Evolutionary conservation across 1,140 invertebrate genomes (phyloP), one percentile per base, ranked within the genome.

Genomic region (Calycopis cecrops): DNA sequence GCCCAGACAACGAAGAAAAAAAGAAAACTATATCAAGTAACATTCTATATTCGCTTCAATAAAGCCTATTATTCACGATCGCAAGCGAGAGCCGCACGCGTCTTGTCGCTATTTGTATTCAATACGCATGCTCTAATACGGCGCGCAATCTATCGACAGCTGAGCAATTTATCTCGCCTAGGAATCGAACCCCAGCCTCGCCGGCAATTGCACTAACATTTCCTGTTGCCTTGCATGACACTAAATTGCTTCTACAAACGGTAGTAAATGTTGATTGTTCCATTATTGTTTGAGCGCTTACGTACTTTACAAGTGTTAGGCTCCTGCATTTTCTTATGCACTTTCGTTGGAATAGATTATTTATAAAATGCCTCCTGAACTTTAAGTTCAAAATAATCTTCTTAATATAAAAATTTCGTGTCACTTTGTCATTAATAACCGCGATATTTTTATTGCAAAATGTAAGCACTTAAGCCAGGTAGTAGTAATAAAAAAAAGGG

Each of bases 221-320:
- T 76, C 74, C 73, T 75, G 65, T 71, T 77, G 62, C 62, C 67
- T 76, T 69, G 64, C 71, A 69, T 73, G 77, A 78, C 73, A 75
- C 73, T 68, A 77, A 79, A 83, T 83, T 80, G 78, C 78, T 83
- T 73, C 78, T 72, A 74, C 69, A 71, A 76, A 74, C 68, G 72
- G 70, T 60, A 62, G 57, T 70, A 75, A 79, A 83, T 79, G 75
- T 65, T 76, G 71, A 80, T 75, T 81, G 76, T 79, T 68, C 72
- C 40, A 44, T 44, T 44, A 44, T 44, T 44, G 40, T 44, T 44
- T 44, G 17, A 44, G 21, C 21, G 21, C 40, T 44, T 14, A 16
- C 40, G 14, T 12, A 9, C 16, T 14, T 44, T 28, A 50, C 48
- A 50, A 50, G 48, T 50, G 48, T 47, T 17, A 14, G 14, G 14